Base-by-base conservation (phyloP, 2,113 vertebrate genomes). In the Oceanodroma tethys region DNA sequence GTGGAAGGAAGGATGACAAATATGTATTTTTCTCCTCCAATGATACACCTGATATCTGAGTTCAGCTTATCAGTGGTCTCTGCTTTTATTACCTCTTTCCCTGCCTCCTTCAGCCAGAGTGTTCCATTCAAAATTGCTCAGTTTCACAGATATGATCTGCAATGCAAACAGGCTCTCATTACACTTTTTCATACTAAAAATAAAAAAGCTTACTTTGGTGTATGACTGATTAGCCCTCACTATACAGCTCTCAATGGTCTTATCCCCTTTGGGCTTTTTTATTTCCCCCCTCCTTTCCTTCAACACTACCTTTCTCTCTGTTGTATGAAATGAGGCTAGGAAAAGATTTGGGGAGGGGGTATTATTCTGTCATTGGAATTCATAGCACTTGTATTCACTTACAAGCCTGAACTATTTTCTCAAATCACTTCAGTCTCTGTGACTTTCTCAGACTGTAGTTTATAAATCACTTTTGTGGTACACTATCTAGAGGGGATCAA, bases 321-420 rank as follows among this genome's bases (percentile, higher is more conserved):
- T 94, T 62, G 74, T 96, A 97, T 92, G 97, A 97, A 97, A 98
- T 98, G 96, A 98, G 67, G 93, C 97, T 93, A 86, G 97, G 97
- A 97, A 95, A 92, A 94, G 95, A 87, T 95, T 95, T 94, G 90
- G 94, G 86, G 72, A 78, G 90, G 81, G 91, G 34, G 92, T 94
- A 96, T 97, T 89, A 96, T 95, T 94, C 97, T 95, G 96, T 86
- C 97, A 97, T 88, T 98, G 97, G 97, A 97, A 98, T 98, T 97
- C 98, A 98, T 92, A 95, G 96, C 97, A 92, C 96, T 98, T 96
- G 97, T 96, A 97, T 97, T 97, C 98, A 93, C 97, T 97, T 97
- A 97, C 96, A 97, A 98, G 96, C 97, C 89, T 96, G 94, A 96
- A 96, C 94, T 97, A 96, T 97, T 97, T 97, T 97, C 96, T 98